Evolutionary conservation across 2,113 vertebrate species (phyloP).

Genomic region (Arothron firmamentum): DNA sequence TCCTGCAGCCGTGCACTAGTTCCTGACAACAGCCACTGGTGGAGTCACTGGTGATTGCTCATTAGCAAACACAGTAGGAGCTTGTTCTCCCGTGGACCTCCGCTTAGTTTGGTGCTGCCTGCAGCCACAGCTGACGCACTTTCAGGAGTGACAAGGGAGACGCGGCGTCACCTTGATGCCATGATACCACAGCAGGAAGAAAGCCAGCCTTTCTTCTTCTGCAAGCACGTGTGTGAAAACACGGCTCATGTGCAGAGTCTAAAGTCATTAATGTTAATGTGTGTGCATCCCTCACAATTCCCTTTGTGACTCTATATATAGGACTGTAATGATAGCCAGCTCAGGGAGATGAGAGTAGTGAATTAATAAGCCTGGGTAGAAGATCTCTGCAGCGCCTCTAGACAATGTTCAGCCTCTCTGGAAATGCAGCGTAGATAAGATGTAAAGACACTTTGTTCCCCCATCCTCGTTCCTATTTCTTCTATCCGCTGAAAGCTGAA

Average conservation of each 20-base stretch:
- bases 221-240: slow-evolving; percentile 21
- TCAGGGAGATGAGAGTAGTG: slow-evolving; percentile 74
- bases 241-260: slow-evolving; percentile 62
- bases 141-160: slow-evolving; percentile 31
- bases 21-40: slow-evolving; percentile 61
- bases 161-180: slow-evolving; percentile 14
- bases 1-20: slow-evolving; percentile 61
- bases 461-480: slow-evolving; percentile 29
- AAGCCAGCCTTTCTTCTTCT: slow-evolving; percentile 35
- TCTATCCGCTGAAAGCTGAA: slow-evolving; percentile 33
- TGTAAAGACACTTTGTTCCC: slow-evolving; percentile 51
- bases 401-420: slow-evolving; percentile 65
- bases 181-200: slow-evolving; percentile 14
- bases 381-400: slow-evolving; percentile 69
- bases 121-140: slow-evolving; percentile 16
- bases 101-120: slow-evolving; percentile 39
- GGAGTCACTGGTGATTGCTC: slow-evolving; percentile 70
- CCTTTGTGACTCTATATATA: slow-evolving; percentile 76
- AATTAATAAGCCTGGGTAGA: slow-evolving; percentile 75
- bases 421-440: slow-evolving; percentile 64
- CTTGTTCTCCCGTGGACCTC: slow-evolving; percentile 51
- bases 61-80: slow-evolving; percentile 75
- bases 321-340: slow-evolving; percentile 76
- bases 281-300: slow-evolving; percentile 72
- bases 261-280: slow-evolving; percentile 78